Percentiles rank a stretch among this genome's conserved stretches.
Conservation (phyloP, 2,113 vertebrate species). For the Scomber scombrus region DNA sequence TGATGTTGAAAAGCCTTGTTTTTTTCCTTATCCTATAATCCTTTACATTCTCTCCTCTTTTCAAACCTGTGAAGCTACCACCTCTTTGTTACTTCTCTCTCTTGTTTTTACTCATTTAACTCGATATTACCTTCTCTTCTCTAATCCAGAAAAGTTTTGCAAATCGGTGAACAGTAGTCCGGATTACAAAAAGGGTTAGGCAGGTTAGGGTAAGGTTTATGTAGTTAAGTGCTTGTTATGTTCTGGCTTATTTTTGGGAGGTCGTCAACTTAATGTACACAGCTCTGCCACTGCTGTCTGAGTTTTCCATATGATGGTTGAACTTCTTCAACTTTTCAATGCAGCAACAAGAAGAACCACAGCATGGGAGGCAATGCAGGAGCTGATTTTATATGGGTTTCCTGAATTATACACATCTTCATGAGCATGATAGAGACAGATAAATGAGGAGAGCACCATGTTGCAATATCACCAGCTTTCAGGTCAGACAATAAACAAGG, state of each 20-base stretch:
- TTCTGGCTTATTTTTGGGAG: neutral
- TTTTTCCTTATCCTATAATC: constrained; percentile 25
- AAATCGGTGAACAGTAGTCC: constrained; percentile 24
- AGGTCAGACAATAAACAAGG: too few relatives aligned
- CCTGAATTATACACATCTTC: too few relatives aligned
- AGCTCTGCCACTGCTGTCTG: too few relatives aligned
- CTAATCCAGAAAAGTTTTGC: constrained; percentile 11
- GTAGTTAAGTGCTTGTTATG: neutral
- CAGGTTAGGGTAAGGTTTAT: constrained; percentile 8
- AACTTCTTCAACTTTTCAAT: too few relatives aligned
- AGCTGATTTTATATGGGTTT: too few relatives aligned
- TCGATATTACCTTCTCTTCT: neutral
- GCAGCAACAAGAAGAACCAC: too few relatives aligned
- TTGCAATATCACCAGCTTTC: too few relatives aligned
- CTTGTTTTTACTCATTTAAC: neutral
- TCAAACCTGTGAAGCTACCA: constrained; percentile 1
- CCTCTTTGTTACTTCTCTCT: constrained; percentile 4
- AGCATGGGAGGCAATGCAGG: too few relatives aligned
- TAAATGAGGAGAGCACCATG: too few relatives aligned
- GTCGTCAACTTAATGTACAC: neutral
- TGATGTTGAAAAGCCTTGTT: neutral
- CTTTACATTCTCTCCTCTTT: neutral
- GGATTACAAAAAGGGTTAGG: constrained; percentile 8
- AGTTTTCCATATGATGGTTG: too few relatives aligned
- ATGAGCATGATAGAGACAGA: too few relatives aligned